These are phyloP conservation scores for Kudoa iwatai DNA, from an alignment of 30 jellyfish, hydroid and myxozoan species.

Conservation along the genomic window DNA sequence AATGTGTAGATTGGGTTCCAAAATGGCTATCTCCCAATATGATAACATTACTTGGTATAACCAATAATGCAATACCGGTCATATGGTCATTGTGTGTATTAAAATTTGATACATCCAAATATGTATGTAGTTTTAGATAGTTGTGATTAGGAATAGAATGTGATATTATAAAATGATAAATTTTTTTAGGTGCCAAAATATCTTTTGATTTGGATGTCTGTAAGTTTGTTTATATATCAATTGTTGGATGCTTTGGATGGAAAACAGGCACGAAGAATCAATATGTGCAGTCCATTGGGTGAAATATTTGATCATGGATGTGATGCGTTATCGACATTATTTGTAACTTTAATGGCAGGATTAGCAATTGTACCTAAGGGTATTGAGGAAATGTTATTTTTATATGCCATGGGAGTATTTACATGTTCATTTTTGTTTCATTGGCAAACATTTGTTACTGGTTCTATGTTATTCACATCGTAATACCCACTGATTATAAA, in stretches of 20 bases:
- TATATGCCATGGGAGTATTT: slow-evolving; percentile 9
- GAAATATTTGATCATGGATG: slow-evolving; percentile 86
- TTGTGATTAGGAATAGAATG: too few relatives aligned
- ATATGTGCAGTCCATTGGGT: slow-evolving; percentile 51
- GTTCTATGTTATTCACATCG: slow-evolving; percentile 15
- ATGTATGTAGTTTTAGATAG: too few relatives aligned
- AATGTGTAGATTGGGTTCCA: not conserved
- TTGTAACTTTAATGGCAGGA: too few relatives aligned
- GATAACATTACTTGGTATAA: not conserved
- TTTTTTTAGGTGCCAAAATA: slow-evolving; percentile 9
- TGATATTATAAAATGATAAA: too few relatives aligned
- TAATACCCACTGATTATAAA: too few relatives aligned
- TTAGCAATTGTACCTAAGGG: too few relatives aligned
- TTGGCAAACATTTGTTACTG: slow-evolving; percentile 42
- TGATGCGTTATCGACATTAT: slow-evolving; percentile 26
- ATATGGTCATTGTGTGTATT: too few relatives aligned
- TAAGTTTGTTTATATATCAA: slow-evolving; percentile 36
- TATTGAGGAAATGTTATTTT: too few relatives aligned
- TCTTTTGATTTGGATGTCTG: slow-evolving; percentile 6
- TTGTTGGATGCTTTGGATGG: slow-evolving; percentile 84
- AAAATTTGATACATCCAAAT: too few relatives aligned
- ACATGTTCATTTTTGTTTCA: slow-evolving; percentile 19
- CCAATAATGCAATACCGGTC: too few relatives aligned
- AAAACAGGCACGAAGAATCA: slow-evolving; percentile 56
- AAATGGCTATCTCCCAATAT: not conserved